phyloP scores from a whole-genome alignment of 2,113 vertebrate genomes.

The Apteryx mantelli region DNA sequence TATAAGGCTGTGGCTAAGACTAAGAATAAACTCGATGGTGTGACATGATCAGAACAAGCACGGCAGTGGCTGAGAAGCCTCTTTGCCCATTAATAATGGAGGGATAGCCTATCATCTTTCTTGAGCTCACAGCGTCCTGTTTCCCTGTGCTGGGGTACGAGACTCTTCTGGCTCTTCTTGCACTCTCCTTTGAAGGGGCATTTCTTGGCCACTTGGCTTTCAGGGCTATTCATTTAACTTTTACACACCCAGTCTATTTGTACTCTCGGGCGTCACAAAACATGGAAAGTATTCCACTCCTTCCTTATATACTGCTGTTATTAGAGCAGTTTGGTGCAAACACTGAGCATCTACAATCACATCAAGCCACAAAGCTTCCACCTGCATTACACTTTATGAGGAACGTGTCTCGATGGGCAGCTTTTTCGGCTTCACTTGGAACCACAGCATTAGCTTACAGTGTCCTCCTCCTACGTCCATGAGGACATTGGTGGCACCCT shows the following conservation, averaged over 20 bases:
- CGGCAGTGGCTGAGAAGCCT: constrained; percentile 25
- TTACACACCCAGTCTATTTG: neutral
- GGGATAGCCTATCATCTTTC: constrained; percentile 68
- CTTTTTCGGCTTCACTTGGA: neutral
- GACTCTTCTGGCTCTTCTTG: neutral
- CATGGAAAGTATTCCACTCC: neutral
- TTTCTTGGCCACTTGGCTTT: neutral
- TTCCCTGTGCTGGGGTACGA: constrained; percentile 6
- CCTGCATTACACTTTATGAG: neutral
- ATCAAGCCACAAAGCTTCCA: neutral
- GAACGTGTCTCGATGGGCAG: neutral
- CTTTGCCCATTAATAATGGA: constrained; percentile 83
- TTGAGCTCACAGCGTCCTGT: neutral
- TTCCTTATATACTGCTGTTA: neutral
- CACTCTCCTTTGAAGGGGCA: neutral
- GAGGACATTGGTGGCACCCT: neutral
- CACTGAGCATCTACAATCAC: neutral
- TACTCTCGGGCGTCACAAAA: neutral
- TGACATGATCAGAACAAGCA: constrained; percentile 75
- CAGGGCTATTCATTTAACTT: neutral
- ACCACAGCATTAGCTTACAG: neutral
- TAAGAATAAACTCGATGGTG: constrained; percentile 64
- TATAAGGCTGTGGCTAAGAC: constrained; percentile 69
- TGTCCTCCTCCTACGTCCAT: neutral
- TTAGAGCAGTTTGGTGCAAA: neutral